Evolutionary conservation across 2,888 invertebrate genomes (phyloP), one percentile per base, ranked within the genome.

Genomic region (Lissonota sp.): DNA sequence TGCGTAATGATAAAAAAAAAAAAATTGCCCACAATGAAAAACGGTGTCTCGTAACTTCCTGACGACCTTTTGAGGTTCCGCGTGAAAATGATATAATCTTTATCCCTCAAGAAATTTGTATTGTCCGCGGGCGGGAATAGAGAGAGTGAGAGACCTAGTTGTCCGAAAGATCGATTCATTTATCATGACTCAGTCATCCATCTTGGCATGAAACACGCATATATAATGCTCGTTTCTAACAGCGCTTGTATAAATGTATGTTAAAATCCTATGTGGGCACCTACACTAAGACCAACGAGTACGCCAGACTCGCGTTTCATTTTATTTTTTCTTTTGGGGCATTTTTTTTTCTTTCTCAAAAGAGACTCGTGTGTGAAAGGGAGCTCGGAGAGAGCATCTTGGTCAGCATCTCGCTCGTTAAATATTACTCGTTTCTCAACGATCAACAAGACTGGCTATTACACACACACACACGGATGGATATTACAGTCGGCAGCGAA

Each of bases 11-110:
- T 10, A 10, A 46, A 8, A 46, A 46, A 10, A 46, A 8, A 46
- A 46, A n/a, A 39, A 58, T 10, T 10, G 4, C 26, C 6, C 42
- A 0, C 4, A 55, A 67, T 8, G 39, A n/a, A 0, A 51, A 40
- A 12, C 16, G n/a, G 39, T 14, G 10, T 16, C 39, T 7, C 12
- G 8, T 6, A 6, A 44, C 39, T 60, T 53, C 40, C 51, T 57
- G 37, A 8, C 16, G 14, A 42, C 39, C 51, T 57, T 37, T 37
- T 55, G 6, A 53, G 71, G 75, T 71, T 67, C 40, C 49, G 71
- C 80, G 80, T 76, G 76, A 76, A 80, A 80, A 76, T 76, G 76
- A 76, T 71, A 80, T 80, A 80, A 80, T 67, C 51, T 67, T 57
- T 62, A 42, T 16, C 14, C 6, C 5, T 44, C 14, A 49, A 51